Base-by-base conservation (phyloP, 2,113 vertebrate species). In the Nesogale talazaci region DNA sequence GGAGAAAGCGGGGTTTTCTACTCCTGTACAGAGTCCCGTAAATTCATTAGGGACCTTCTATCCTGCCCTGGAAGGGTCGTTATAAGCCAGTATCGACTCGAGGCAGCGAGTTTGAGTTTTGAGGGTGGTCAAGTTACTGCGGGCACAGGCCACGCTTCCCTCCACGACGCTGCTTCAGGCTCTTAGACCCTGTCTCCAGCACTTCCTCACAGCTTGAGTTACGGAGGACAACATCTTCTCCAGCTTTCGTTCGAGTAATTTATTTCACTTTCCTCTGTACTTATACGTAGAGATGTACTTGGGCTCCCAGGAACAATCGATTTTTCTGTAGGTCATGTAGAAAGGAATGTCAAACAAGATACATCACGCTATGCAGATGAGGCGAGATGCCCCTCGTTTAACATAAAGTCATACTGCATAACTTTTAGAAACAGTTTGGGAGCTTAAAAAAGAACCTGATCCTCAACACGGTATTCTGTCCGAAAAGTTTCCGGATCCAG, bases 251-350 rank as follows among this genome's bases (percentile, higher is more conserved):
- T 94, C 61, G 87, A 89, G 69, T 72, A 88, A 91, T 94, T 84
- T 74, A 72, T 93, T 95, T 92, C 75, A 86, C n/a, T 94, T 92
- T 67, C 75, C 76, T 88, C 88, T 88, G 56, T 63, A 80, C 36
- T 93, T 91, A 17, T 29, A 89, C 80, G 88, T 94, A 88, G 85
- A 94, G 90, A 88, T 77, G 88, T 86, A 83, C 79, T 94, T 86
- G 90, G 76, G 86, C 86, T 94, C 95, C 85, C 56, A 88, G 82
- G 90, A 96, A 95, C 91, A 91, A 96, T 81, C 88, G 96, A 96
- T 96, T 96, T 96, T 94, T 89, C 83, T 94, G 79, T 90, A 96
- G 95, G 95, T 97, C 94, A 67, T 94, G 94, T 93, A 63, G 83
- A 93, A 95, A 93, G 52, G 93, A 96, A 86, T 96, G 96, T 94